A percentile compares a stretch with the other conserved stretches of the same genome.
Evolutionary conservation across 2,888 invertebrate species (phyloP).

Genomic region (Cerastis rubricosa): DNA sequence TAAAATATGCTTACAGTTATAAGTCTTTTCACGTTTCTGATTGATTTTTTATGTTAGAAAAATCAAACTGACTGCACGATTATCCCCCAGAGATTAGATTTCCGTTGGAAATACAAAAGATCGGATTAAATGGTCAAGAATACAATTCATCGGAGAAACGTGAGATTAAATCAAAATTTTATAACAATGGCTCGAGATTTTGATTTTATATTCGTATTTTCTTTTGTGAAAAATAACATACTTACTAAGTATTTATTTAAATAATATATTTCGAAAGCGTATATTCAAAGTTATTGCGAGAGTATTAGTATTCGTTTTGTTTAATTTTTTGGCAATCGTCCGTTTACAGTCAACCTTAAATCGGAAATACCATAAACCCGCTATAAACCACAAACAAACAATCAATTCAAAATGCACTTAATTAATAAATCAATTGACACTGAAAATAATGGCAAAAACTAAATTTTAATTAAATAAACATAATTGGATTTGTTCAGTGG

Average conservation of each 20-base stretch:
- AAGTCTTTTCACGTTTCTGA: constrained; percentile 59
- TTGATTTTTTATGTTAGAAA: constrained; percentile 55
- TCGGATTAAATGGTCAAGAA: constrained; percentile 49
- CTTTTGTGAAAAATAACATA: neutral
- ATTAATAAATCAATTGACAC: constrained; percentile 57
- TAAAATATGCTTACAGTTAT: constrained; percentile 57
- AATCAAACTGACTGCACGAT: constrained; percentile 40
- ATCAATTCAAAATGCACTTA: constrained; percentile 51
- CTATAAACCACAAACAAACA: constrained; percentile 29
- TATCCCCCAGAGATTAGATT: constrained; percentile 55
- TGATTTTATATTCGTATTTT: constrained; percentile 7
- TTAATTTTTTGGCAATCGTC: neutral
- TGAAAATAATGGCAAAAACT: constrained; percentile 51
- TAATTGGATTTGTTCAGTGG: constrained; percentile 60
- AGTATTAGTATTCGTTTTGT: neutral
- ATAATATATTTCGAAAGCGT: constrained; percentile 6
- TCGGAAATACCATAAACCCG: constrained; percentile 17
- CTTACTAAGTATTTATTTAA: neutral
- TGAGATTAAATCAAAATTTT: constrained; percentile 36
- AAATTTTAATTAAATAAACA: constrained; percentile 62
- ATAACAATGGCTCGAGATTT: constrained; percentile 19
- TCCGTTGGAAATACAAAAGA: constrained; percentile 45
- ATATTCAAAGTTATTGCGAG: neutral
- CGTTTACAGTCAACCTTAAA: neutral
- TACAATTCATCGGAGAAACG: constrained; percentile 39